Percentiles rank a stretch among this genome's conserved stretches.
phyloP scores from a whole-genome alignment of 2,888 invertebrate genomes.

The Neoitamus cyanurus region DNA sequence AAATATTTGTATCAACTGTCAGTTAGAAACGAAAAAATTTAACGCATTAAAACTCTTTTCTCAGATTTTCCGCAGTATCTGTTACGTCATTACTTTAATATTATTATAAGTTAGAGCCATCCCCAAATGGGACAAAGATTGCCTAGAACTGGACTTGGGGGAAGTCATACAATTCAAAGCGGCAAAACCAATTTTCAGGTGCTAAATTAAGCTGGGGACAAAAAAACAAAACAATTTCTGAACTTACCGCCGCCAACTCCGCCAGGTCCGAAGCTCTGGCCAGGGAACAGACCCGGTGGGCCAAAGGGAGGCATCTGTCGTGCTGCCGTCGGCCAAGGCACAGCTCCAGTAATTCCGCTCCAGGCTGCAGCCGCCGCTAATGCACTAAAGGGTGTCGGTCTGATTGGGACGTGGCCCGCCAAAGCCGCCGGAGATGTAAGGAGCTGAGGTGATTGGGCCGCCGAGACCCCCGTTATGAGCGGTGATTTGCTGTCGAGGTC shows the following conservation, averaged over 20 bases:
- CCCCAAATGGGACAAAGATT: no score
- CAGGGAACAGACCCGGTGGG: slow-evolving; percentile 75
- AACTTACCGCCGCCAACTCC: slow-evolving; percentile 67
- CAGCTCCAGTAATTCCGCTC: slow-evolving; percentile 71
- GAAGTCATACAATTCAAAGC: no score
- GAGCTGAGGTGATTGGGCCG: slow-evolving; percentile 57
- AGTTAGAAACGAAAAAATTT: no score
- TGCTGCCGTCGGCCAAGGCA: slow-evolving; percentile 70
- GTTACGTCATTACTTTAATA: no score
- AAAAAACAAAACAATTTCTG: background rate
- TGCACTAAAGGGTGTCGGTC: slow-evolving; percentile 82
- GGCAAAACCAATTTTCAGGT: no score
- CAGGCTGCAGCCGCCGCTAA: slow-evolving; percentile 77
- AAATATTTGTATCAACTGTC: no score
- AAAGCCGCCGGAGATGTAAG: slow-evolving; percentile 64
- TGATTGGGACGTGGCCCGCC: slow-evolving; percentile 72
- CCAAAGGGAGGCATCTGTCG: slow-evolving; percentile 72
- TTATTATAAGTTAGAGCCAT: no score
- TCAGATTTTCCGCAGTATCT: no score
- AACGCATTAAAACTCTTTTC: no score
- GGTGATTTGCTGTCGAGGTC: slow-evolving; percentile 64
- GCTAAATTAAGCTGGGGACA: no score
- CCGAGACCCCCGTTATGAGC: slow-evolving; percentile 56
- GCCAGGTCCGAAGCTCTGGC: slow-evolving; percentile 71
- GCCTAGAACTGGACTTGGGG: no score